A percentile compares a stretch with the other conserved stretches of the same genome.
These are phyloP conservation scores for Stenodera caucasica DNA, from an alignment of 2,888 invertebrate genomes.

Conservation along the genomic window DNA sequence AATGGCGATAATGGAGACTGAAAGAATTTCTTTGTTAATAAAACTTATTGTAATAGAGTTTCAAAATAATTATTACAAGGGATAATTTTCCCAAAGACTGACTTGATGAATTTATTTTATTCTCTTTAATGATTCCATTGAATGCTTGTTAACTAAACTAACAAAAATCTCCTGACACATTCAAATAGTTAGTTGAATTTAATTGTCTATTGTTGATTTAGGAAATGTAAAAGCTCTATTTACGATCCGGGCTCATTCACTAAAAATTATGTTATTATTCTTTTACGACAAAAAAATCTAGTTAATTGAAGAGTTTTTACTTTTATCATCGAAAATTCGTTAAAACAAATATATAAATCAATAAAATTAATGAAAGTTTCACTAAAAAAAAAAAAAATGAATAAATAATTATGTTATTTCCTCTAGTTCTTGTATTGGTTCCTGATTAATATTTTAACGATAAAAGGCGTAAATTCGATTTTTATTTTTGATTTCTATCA, in stretches of 20 bases:
- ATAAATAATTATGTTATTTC: too few species aligned
- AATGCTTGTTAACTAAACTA: background rate
- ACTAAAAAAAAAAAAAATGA: too few species aligned
- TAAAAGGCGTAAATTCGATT: too few species aligned
- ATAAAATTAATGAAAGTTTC: too few species aligned
- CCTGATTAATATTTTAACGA: too few species aligned
- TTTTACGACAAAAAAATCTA: too few species aligned
- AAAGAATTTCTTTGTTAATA: background rate
- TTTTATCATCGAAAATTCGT: too few species aligned
- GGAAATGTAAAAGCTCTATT: background rate
- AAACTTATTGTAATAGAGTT: background rate
- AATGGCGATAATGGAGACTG: background rate
- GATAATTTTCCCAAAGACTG: background rate
- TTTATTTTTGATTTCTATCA: background rate
- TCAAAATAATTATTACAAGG: background rate
- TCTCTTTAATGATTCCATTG: background rate
- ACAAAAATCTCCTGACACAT: conserved; percentile 1
- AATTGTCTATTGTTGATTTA: background rate
- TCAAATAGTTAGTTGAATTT: conserved; percentile 5
- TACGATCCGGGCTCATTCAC: background rate
- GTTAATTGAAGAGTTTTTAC: too few species aligned
- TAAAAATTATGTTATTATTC: background rate
- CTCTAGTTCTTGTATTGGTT: too few species aligned
- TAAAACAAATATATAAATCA: too few species aligned
- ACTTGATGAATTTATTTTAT: background rate